Conservation (phyloP, 2,113 vertebrate species). For the Proteles cristata region DNA sequence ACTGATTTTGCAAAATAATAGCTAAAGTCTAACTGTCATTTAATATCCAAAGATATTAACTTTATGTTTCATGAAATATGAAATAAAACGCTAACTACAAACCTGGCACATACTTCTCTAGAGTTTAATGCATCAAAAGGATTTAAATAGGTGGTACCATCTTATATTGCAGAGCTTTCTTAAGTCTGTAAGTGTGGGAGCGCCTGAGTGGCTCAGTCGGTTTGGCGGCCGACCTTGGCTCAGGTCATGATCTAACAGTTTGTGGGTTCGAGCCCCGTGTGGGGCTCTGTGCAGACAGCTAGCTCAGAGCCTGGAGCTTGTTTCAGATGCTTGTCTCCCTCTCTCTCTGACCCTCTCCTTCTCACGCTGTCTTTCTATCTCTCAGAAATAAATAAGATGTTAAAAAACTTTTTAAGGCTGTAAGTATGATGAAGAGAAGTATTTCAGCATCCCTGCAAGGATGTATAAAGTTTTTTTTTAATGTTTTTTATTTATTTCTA, state of each 20-base stretch:
- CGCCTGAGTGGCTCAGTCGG: no score
- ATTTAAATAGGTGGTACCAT: background rate
- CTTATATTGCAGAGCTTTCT: background rate
- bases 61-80: constrained; percentile 57
- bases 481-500: no score
- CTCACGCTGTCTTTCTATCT: no score
- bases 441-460: background rate
- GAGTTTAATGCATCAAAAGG: background rate
- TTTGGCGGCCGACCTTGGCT: no score
- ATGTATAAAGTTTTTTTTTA: background rate
- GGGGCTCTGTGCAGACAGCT: no score
- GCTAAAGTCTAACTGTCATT: background rate
- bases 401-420: no score
- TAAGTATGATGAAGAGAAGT: background rate
- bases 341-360: no score
- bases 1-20: constrained; percentile 51
- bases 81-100: constrained; percentile 36
- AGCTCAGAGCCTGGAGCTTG: no score
- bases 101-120: background rate
- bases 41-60: constrained; percentile 21
- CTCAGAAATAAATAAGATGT: no score
- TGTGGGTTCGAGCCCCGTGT: no score
- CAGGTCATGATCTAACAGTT: no score
- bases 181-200: background rate
- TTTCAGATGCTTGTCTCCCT: no score